These are phyloP conservation scores for Xylota sylvarum DNA, from an alignment of 2,888 invertebrate species.

Conservation along the genomic window DNA sequence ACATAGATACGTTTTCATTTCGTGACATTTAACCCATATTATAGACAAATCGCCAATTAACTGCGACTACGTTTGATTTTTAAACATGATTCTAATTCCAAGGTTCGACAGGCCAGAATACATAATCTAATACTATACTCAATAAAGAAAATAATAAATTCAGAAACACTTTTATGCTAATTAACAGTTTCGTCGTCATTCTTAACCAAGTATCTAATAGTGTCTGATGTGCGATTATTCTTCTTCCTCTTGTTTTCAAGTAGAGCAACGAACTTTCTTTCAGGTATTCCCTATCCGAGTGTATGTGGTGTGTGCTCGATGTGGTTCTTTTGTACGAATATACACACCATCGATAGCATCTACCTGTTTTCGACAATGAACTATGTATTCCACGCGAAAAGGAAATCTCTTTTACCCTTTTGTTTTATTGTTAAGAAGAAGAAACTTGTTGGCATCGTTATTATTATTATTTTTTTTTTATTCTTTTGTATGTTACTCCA, in stretches of 20 bases:
- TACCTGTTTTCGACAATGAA: constrained; percentile 40
- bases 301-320: neutral
- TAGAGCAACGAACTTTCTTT: constrained; percentile 46
- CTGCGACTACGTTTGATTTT: neutral
- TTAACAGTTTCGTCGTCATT: neutral
- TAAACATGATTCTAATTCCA: neutral
- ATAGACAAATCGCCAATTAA: constrained; percentile 18
- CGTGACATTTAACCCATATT: constrained; percentile 15
- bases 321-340: neutral
- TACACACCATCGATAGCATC: constrained; percentile 12
- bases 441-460: constrained; percentile 8
- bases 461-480: constrained; percentile 8
- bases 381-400: constrained; percentile 5
- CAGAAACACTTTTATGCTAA: neutral
- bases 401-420: constrained; percentile 25
- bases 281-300: neutral
- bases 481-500: constrained; percentile 33
- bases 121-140: neutral
- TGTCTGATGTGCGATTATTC: neutral
- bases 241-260: neutral
- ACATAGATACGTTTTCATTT: neutral
- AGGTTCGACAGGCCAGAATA: neutral
- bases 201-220: neutral
- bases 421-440: neutral
- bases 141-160: neutral